Evolutionary conservation across 1,140 invertebrate species (phyloP).

Genomic region (Neodiprion lecontei): DNA sequence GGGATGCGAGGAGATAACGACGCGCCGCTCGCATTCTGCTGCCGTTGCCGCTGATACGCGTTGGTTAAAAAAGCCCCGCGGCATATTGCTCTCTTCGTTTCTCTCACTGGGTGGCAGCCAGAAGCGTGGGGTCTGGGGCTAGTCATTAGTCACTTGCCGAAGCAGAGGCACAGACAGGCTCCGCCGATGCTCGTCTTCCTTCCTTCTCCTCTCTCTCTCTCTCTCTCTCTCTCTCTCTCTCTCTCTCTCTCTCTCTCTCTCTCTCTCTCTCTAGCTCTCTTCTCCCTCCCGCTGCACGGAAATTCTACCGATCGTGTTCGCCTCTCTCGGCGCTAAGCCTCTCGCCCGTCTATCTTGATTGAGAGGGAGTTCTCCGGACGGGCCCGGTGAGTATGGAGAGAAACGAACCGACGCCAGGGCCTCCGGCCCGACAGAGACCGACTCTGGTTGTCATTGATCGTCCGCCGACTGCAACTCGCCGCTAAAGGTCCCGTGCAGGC

Average conservation of each 20-base stretch:
- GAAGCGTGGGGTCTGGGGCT: constrained; percentile 56
- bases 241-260: constrained; percentile 43
- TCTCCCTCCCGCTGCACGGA: constrained; percentile 39
- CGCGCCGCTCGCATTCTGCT: constrained; percentile 37
- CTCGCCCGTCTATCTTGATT: constrained; percentile 60
- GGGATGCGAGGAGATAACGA: constrained; percentile 66
- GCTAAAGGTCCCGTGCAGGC: constrained; percentile 62
- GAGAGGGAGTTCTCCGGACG: constrained; percentile 43
- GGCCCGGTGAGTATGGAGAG: constrained; percentile 17
- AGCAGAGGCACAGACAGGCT: constrained; percentile 61
- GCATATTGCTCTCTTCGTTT: constrained; percentile 32
- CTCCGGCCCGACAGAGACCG: constrained; percentile 33
- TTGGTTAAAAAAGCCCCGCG: constrained; percentile 26
- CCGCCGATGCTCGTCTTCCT: constrained; percentile 45
- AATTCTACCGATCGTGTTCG: constrained; percentile 56
- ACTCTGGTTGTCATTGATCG: constrained; percentile 58
- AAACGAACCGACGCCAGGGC: constrained; percentile 18
- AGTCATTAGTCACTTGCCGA: constrained; percentile 64
- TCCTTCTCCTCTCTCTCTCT: too few species aligned
- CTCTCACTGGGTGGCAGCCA: constrained; percentile 47
- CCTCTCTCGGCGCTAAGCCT: constrained; percentile 55
- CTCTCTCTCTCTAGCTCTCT: constrained; percentile 25
- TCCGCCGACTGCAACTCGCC: constrained; percentile 51
- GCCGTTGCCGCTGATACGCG: constrained; percentile 37
- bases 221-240: constrained; percentile 32